Evolutionary conservation across 2,113 vertebrate species (phyloP).

Genomic region (Gadus macrocephalus): DNA sequence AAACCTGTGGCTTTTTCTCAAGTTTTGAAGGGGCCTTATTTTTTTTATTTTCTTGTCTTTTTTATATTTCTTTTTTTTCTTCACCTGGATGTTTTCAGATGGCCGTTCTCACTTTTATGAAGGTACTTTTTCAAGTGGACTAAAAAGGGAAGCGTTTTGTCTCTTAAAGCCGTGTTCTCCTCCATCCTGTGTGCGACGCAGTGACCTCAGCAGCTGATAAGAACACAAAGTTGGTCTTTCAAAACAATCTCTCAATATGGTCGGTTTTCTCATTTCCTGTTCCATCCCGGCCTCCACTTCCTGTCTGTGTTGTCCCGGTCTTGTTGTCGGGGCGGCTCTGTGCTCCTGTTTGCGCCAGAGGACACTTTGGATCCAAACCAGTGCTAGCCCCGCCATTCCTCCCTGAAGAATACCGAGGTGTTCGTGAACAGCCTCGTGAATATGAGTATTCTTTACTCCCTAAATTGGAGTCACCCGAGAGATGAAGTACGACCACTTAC

Average conservation of each 20-base stretch:
- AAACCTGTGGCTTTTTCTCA: constrained; percentile 21
- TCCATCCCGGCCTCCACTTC: background rate
- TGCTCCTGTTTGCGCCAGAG: too few species aligned
- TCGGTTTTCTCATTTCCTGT: background rate
- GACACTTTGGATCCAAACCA: too few species aligned
- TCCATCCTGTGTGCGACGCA: background rate
- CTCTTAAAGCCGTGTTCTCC: background rate
- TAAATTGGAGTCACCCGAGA: too few species aligned
- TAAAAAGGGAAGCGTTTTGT: background rate
- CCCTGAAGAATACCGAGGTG: too few species aligned
- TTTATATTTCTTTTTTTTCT: constrained; percentile 8
- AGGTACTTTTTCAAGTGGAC: constrained; percentile 67
- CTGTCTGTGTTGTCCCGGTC: background rate
- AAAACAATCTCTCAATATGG: too few species aligned
- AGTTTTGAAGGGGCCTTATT: constrained; percentile 65
- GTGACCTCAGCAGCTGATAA: background rate
- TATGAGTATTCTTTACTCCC: too few species aligned
- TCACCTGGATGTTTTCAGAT: constrained; percentile 57
- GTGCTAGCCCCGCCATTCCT: too few species aligned
- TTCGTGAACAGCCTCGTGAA: too few species aligned
- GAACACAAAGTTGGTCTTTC: too few species aligned
- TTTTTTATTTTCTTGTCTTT: constrained; percentile 64
- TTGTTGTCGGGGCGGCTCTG: too few species aligned
- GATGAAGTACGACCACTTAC: too few species aligned
- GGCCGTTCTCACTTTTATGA: constrained; percentile 42